Evolutionary conservation across 2,113 vertebrate genomes (phyloP), one percentile per base, ranked within the genome.

Genomic region (Hippocampus barbouri): DNA sequence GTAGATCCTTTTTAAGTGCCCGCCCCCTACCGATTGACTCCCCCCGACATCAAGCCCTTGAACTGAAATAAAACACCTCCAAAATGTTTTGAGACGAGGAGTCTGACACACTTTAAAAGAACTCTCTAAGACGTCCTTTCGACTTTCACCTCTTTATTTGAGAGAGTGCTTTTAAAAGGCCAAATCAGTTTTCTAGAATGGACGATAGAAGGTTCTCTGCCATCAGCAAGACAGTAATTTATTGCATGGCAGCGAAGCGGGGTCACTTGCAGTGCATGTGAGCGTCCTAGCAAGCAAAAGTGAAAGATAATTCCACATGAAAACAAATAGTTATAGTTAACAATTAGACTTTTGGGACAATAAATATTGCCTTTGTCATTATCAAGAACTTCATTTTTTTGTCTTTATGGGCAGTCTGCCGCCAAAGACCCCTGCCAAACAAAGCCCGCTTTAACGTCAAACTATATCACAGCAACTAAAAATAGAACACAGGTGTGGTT

Each of bases 1-100:
- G 54, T 59, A 70, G 57, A 57, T 77, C 21, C 43, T 70, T 74
- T 72, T 74, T 27, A 78, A 51, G 34, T 40, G 10, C 10, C 25
- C 15, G 5, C 34, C 15, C 30, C 15, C 27, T 12, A 8, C 25
- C 23, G 61, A 45, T 6, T 5, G 5, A 38, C 34, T 38, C 49
- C 68, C 40, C 23, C 34, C 6, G 56, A 27, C 23, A 68, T 30
- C 63, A 40, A 67, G 69, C 8, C 60, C 43, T 71, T 74, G 45
- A 76, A 77, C 62, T 73, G 61, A 77, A 71, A 73, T 74, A 77
- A 73, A 82, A 60, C 65, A 76, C 67, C 30, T 38, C 68, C 74
- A 71, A 74, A 43, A 60, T 1, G 57, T 83, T 47, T 62, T 40
- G 2, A 5, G 34, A 79, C 73, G 77, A 85, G 82, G 83, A 76